Base-by-base conservation (phyloP, 35 echinoderm and acorn worm species). In the Eucidaris tribuloides region DNA sequence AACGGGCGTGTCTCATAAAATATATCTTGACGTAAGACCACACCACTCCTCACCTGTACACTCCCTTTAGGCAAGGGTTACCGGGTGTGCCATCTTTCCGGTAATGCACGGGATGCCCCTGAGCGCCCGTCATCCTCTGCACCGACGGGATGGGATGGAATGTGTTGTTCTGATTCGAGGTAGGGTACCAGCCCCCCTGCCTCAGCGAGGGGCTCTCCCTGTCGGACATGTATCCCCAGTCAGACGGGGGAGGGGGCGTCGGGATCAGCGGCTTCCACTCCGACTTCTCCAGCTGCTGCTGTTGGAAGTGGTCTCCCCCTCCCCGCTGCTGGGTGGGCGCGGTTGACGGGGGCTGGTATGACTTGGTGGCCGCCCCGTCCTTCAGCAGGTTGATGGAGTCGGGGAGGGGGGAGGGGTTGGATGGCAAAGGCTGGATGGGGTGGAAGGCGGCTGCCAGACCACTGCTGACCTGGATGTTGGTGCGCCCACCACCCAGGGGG, bases 101-200 rank as follows among this genome's bases (percentile, higher is more conserved):
- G 68, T 42, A 20, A 74, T 74, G 33, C 40, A 74, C 1, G 36
- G 38, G 22, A 25, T 33, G 37, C 44, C 68, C 68, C 15, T 27
- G 68, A 18, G 65, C 28, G 2, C 65, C 65, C 24, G 87, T 77
- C 5, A 89, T 65, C 45, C 87, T 82, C 79, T 89, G 87, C 19
- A 89, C 79, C 18, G 41, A 66, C 15, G 87, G 87, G 28, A 83
- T 83, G 2, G 87, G 68, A 2, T 79, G 45, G 64, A 89, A 89
- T 23, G 34, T 35, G 44, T 44, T 40, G 44, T 35, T 32, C 6
- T 35, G 28, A 36, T 74, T 42, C 28, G 68, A 23, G 5, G 36
- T 7, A 42, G 68, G n/a, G 4, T n/a, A 42, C 68, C 68, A 41
- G 9, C n/a, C n/a, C n/a, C n/a, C n/a, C n/a, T n/a, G n/a, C n/a